Percentiles rank a stretch among this genome's conserved stretches.
Conservation (phyloP, 2,888 invertebrate genomes). For the Rugalucina vietnamica region DNA sequence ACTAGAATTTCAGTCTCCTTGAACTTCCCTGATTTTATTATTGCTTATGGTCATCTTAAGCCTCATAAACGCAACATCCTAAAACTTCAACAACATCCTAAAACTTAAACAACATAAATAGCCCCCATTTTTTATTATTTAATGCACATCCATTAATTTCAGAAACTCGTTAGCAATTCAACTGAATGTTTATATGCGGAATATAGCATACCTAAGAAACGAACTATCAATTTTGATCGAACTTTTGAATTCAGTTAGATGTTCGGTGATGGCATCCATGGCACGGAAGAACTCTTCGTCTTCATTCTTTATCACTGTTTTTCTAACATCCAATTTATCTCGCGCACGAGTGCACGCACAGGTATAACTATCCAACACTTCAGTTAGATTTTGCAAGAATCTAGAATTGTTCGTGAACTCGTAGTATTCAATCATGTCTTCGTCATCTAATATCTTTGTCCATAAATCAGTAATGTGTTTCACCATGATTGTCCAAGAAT, state of each 20-base stretch:
- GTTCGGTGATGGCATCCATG: slow-evolving; percentile 54
- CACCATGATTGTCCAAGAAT: slow-evolving; percentile 64
- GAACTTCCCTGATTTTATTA: no score
- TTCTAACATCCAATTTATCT: slow-evolving; percentile 62
- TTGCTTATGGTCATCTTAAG: no score
- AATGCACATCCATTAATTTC: no score
- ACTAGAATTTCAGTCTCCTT: no score
- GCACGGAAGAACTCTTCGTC: slow-evolving; percentile 66
- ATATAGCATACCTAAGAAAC: slow-evolving; percentile 70
- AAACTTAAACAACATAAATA: no score
- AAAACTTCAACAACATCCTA: no score
- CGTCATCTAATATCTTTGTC: slow-evolving; percentile 68
- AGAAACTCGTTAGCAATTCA: no score
- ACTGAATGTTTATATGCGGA: no score
- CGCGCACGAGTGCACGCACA: not conserved
- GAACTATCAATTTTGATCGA: slow-evolving; percentile 65
- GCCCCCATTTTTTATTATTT: no score
- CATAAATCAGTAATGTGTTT: slow-evolving; percentile 62
- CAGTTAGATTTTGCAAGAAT: slow-evolving; percentile 57
- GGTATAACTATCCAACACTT: slow-evolving; percentile 21
- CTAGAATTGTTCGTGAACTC: slow-evolving; percentile 56
- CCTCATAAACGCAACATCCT: no score
- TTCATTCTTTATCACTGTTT: slow-evolving; percentile 55
- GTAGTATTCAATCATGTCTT: slow-evolving; percentile 70
- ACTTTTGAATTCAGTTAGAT: slow-evolving; percentile 57